Conservation (phyloP, 2,113 vertebrate species). For the Aplodontia rufa region DNA sequence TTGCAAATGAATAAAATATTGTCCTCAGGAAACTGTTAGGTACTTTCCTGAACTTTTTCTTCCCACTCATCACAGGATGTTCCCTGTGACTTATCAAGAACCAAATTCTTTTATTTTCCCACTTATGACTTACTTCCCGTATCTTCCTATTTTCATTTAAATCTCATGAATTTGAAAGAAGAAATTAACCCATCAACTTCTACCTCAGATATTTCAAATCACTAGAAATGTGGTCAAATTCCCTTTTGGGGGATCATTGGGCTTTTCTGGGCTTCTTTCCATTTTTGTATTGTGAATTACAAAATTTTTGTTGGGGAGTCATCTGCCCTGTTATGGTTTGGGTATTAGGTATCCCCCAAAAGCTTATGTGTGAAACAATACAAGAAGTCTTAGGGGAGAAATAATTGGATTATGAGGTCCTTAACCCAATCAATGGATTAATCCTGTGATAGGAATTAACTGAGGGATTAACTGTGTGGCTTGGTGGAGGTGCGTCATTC, state of each 20-base stretch:
- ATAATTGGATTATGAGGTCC: too few species aligned
- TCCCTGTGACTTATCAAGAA: not conserved
- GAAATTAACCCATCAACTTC: not conserved
- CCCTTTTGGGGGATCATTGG: not conserved
- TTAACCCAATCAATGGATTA: too few species aligned
- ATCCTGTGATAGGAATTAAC: too few species aligned
- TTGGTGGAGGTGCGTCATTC: too few species aligned
- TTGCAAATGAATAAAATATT: not conserved
- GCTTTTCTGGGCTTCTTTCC: not conserved
- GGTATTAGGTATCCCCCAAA: too few species aligned
- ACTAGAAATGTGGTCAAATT: not conserved
- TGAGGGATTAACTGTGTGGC: too few species aligned
- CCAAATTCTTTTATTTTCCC: slow-evolving; percentile 3
- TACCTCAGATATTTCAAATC: not conserved
- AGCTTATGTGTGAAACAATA: too few species aligned
- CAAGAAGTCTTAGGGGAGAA: too few species aligned
- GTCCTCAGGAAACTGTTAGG: not conserved
- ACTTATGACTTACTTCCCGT: not conserved
- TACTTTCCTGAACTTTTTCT: not conserved
- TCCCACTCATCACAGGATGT: not conserved
- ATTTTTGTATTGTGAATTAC: not conserved
- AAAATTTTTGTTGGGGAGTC: not conserved
- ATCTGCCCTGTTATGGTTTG: too few species aligned
- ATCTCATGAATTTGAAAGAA: not conserved
- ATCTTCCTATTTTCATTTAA: not conserved